A percentile compares a stretch with the other conserved stretches of the same genome.
phyloP scores from a whole-genome alignment of 2,888 invertebrate genomes.

The Heteropelma amictum region DNA sequence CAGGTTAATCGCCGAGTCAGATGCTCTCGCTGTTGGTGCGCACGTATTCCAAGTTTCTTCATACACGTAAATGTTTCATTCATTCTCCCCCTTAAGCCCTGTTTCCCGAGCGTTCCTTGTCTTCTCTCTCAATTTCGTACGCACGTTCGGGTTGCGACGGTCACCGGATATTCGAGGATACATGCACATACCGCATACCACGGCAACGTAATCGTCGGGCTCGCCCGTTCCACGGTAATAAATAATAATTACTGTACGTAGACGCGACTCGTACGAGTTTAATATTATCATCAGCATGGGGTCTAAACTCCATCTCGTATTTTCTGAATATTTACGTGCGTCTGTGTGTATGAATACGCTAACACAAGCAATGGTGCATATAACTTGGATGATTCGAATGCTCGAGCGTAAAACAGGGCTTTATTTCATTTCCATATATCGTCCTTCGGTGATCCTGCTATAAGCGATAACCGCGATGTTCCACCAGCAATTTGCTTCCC shows the following conservation, averaged over 20 bases:
- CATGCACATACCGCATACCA: not conserved
- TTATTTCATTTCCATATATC: conserved; percentile 1
- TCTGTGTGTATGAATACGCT: conserved; percentile 1
- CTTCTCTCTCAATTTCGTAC: conserved; percentile 15
- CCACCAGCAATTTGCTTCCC: not conserved
- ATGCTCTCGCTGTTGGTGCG: conserved; percentile 49
- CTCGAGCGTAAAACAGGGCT: not conserved
- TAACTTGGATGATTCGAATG: conserved; percentile 14
- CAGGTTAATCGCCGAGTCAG: conserved; percentile 54
- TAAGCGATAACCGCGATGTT: not conserved
- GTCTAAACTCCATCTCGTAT: conserved; percentile 17
- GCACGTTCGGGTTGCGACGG: not conserved
- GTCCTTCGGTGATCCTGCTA: not conserved
- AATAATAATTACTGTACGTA: conserved; percentile 50
- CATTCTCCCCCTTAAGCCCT: not conserved
- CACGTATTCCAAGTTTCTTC: conserved; percentile 48
- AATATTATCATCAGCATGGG: conserved; percentile 38
- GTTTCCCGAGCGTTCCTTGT: conserved; percentile 11
- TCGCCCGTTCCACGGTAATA: conserved; percentile 20
- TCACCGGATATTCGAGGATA: not conserved
- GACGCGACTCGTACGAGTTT: conserved; percentile 42
- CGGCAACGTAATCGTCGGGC: conserved; percentile 34
- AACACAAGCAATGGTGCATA: not conserved
- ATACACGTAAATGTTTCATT: conserved; percentile 33
- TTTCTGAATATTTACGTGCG: not conserved